Base-by-base conservation (phyloP, 2,113 vertebrate species). In the Archilochus colubris region DNA sequence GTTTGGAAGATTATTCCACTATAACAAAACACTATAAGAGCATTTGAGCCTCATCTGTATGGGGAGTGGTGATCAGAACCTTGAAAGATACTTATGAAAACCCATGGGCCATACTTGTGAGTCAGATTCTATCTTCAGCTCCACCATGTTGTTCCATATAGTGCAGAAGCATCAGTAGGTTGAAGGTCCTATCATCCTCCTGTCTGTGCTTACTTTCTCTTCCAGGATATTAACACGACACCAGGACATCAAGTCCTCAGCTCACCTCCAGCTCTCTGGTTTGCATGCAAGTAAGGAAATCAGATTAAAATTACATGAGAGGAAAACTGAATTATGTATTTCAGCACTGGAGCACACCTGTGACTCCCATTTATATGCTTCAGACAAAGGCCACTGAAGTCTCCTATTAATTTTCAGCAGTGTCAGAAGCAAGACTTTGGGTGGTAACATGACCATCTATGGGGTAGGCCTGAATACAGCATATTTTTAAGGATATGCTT, bases 221-320 rank as follows among this genome's bases (percentile, higher is more conserved):
- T 95, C 23, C 79, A 98, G 98, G 95, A 97, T n/a, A 55, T 98
- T 72, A 93, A 97, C 31, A 94, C 96, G 53, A 97, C 96, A 36
- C 97, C 97, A 4, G 96, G 97, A 18, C 97, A 98, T 68, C 98
- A 98, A n/a, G 81, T 97, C 36, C 69, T 98, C 66, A 89, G 93
- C 54, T 94, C 86, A 50, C 91, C 94, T 82, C 97, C 95, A 25
- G 97, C 98, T 95, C 91, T 97, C 86, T 97, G 96, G 95, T 94
- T 96, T 43, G 94, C 98, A 86, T 98, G 97, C 97, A 99, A 97
- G 98, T 99, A 98, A 98, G 97, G 92, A 94, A 81, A 89, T 93
- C 54, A 95, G 74, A 93, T 89, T 25, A 85, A 95, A 96, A 96
- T 89, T 36, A 81, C 4, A 1, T 27, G 33, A 31, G 4, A 57